A percentile compares a stretch with the other conserved stretches of the same genome.
Conservation (phyloP, 2,113 vertebrate species). For the Anas platyrhynchos region DNA sequence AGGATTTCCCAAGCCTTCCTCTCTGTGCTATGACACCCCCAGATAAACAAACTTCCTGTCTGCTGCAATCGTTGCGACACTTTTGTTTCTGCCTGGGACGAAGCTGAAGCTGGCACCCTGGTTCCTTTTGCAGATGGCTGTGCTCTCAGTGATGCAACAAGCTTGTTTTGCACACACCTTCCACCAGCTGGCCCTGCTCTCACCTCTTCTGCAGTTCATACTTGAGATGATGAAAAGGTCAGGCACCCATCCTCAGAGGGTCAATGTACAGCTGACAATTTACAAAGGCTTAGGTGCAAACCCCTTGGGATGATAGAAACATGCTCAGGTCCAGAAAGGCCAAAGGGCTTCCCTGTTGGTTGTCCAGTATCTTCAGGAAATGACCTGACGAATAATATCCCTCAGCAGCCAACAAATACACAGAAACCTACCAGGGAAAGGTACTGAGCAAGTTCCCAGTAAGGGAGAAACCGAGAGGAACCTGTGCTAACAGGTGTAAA, state of each 20-base stretch:
- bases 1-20: not conserved
- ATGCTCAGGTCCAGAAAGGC: not conserved
- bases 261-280: not conserved
- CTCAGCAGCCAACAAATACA: accelerated
- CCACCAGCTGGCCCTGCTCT: not conserved
- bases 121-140: not conserved
- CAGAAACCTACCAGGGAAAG: not conserved
- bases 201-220: accelerated
- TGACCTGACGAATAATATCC: not conserved
- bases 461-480: not conserved
- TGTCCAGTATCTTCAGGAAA: not conserved
- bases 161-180: not conserved
- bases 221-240: not conserved
- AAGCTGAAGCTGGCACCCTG: not conserved
- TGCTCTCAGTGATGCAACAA: not conserved
- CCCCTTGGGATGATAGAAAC: not conserved
- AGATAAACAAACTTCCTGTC: not conserved
- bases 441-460: not conserved
- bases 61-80: not conserved
- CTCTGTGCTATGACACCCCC: not conserved
- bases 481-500: not conserved
- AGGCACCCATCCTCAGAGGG: not conserved
- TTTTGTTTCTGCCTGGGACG: not conserved
- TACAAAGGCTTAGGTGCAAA: not conserved
- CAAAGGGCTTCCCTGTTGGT: not conserved